phyloP scores from a whole-genome alignment of 53 echinoderm and acorn worm species.

The Echinarachnius parma region DNA sequence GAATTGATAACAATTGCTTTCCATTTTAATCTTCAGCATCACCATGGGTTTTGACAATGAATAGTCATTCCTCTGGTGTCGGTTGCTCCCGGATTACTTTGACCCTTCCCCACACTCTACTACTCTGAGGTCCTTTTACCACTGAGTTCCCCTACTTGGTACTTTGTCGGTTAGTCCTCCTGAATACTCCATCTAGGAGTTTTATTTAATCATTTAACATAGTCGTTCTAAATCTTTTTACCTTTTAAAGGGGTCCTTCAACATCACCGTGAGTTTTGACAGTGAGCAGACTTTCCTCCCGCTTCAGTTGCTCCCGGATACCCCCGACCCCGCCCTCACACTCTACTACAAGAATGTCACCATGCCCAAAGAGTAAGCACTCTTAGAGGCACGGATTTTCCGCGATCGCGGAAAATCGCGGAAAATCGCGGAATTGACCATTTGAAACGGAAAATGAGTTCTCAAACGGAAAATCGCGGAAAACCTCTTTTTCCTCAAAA shows the following conservation, averaged over 20 bases:
- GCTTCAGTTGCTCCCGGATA: constrained; percentile 50
- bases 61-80: constrained; percentile 20
- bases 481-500: too few relatives aligned
- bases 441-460: too few relatives aligned
- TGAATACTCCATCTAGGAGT: too few relatives aligned
- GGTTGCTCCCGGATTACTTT: constrained; percentile 44
- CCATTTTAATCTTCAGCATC: constrained; percentile 70
- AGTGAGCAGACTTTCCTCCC: constrained; percentile 17
- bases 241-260: constrained; percentile 63
- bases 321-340: constrained; percentile 64
- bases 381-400: too few relatives aligned
- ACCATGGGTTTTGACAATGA: constrained; percentile 23
- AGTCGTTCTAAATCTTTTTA: background rate
- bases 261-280: constrained; percentile 42
- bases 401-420: too few relatives aligned
- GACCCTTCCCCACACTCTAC: background rate
- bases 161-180: too few relatives aligned
- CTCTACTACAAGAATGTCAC: constrained; percentile 75
- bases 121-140: too few relatives aligned
- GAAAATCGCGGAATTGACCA: too few relatives aligned
- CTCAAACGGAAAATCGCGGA: too few relatives aligned
- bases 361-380: constrained; percentile 69
- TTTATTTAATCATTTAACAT: too few relatives aligned
- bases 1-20: too few relatives aligned
- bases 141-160: too few relatives aligned